phyloP scores from a whole-genome alignment of 2,888 invertebrate species.

The Sepiola atlantica region DNA sequence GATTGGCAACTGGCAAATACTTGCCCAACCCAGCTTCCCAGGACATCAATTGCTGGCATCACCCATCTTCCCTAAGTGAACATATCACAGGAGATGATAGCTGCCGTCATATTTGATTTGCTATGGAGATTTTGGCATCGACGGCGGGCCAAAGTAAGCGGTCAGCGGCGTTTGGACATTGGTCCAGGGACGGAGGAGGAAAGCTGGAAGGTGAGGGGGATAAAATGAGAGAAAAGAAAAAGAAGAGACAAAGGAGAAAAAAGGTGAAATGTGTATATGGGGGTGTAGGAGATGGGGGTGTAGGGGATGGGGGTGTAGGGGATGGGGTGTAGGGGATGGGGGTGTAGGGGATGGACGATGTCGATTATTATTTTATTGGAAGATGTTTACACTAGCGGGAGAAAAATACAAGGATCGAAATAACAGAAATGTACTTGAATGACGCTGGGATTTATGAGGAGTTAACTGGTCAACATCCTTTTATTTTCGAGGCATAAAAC shows the following conservation, averaged over 20 bases:
- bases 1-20: neutral
- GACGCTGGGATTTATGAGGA: neutral
- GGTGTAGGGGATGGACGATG: neutral
- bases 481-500: neutral
- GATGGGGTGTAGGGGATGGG: too few relatives aligned
- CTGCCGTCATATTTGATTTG: constrained; percentile 20
- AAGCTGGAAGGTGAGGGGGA: neutral
- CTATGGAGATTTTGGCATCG: constrained; percentile 18
- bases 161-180: neutral
- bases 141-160: neutral
- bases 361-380: neutral
- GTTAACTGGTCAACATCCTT: neutral
- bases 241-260: neutral
- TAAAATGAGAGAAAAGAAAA: neutral
- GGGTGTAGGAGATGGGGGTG: too few relatives aligned
- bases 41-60: neutral
- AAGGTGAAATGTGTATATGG: neutral
- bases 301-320: too few relatives aligned
- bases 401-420: neutral
- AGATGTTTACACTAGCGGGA: neutral
- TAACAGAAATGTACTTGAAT: neutral
- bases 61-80: neutral
- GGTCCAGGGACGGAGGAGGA: neutral
- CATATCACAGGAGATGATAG: constrained; percentile 10
- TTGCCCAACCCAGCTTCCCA: neutral